Evolutionary conservation across 2,797 vertebrate species (phyloP), one percentile per base, ranked within the genome.

Genomic region (Sitta carolinensis): DNA sequence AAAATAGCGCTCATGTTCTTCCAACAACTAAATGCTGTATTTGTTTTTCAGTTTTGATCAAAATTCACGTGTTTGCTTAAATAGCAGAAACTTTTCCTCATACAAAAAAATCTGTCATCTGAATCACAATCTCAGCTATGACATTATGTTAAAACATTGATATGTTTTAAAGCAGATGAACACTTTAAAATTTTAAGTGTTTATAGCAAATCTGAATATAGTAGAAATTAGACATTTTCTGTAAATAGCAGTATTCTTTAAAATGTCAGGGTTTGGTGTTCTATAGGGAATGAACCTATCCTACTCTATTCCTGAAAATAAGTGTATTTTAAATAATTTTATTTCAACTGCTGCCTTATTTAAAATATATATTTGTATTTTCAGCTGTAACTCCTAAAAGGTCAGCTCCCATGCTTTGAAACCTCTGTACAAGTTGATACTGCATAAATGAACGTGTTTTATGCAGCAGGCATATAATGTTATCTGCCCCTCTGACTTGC

Each of bases 1-100:
- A 69, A 75, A 92, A 47, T n/a, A 36, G 9, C 36, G 51, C 40
- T 77, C 34, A 2, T 68, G n/a, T 90, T 92, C 74, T 91, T 93
- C 75, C 72, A 77, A 64, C 32, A 82, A 47, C 48, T 69, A 66
- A 79, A 29, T 69, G 40, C 21, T 94, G 14, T 62, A 73, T 95
- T 90, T 92, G 36, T 79, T 88, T 95, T 91, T 84, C 52, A 88
- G 20, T 76, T 91, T 87, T 42, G 55, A 79, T 94, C 45, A 88
- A 88, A 95, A 93, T 91, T 70, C 20, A 13, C 36, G 25, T 87
- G 61, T 78, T 94, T 92, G 59, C 47, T 86, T 93, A 76, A 91
- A 84, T n/a, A 81, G 48, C 79, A 88, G 79, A 66, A 93, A 89
- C 27, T 79, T 93, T 81, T 78, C 63, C 38, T 15, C 34, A 22